Percentiles rank a stretch among this genome's conserved stretches.
These are phyloP conservation scores for Agrochola litura DNA, from an alignment of 2,888 invertebrate species.

Conservation along the genomic window DNA sequence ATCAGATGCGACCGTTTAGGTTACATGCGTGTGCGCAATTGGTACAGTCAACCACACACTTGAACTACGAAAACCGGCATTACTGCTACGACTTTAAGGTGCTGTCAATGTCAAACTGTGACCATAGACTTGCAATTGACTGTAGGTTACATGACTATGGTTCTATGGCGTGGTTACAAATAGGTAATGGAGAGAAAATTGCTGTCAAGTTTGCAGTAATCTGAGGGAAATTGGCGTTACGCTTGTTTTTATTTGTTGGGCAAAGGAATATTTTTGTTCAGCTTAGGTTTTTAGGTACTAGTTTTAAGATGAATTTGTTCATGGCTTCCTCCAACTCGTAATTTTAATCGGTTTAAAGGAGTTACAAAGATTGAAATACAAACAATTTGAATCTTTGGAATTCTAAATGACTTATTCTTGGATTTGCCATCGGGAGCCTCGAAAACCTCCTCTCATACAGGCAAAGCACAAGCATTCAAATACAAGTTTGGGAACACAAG, in stretches of 20 bases:
- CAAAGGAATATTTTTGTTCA: background rate
- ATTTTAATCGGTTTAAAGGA: background rate
- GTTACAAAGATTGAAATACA: background rate
- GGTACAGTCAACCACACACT: constrained; percentile 1
- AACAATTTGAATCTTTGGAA: background rate
- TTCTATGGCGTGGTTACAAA: constrained; percentile 30
- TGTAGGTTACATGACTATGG: background rate
- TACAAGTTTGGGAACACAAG: background rate
- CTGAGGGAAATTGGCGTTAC: background rate
- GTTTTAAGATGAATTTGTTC: background rate
- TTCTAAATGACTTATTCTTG: background rate
- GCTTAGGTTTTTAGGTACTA: background rate
- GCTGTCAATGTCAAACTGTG: background rate
- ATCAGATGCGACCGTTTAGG: constrained; percentile 50
- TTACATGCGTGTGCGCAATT: constrained; percentile 50
- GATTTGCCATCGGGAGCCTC: too few relatives aligned
- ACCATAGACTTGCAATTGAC: background rate
- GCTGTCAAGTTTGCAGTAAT: constrained; percentile 28
- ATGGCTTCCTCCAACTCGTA: background rate
- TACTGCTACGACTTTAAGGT: background rate
- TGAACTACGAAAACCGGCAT: background rate
- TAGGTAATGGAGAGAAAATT: constrained; percentile 26
- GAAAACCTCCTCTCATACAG: background rate
- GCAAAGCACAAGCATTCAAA: background rate
- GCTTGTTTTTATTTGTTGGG: background rate